Conservation (phyloP, 1,140 invertebrate genomes). For the Apis florea region DNA sequence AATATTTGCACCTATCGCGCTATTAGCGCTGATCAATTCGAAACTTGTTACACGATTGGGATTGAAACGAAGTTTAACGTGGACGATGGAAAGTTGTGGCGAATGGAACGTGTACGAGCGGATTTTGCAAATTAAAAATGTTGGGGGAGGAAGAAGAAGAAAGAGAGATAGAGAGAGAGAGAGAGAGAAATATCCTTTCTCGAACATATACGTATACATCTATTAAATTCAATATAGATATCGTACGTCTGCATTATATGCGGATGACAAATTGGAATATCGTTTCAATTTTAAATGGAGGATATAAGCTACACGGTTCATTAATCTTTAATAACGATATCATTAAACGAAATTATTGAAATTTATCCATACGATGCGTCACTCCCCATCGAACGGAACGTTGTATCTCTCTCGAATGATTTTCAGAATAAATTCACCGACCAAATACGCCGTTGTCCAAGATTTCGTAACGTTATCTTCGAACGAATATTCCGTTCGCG, state of each 20-base stretch:
- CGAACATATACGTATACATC: background rate
- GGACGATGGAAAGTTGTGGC: slow-evolving; percentile 18
- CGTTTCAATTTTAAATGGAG: background rate
- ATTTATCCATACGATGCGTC: background rate
- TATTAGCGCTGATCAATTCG: slow-evolving; percentile 16
- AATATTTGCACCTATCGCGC: slow-evolving; percentile 50
- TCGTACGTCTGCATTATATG: background rate
- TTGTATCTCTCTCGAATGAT: background rate
- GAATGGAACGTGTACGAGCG: background rate
- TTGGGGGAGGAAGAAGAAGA: too few species aligned
- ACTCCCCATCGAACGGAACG: background rate
- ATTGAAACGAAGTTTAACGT: slow-evolving; percentile 45
- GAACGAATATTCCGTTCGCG: slow-evolving; percentile 25
- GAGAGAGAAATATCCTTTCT: background rate
- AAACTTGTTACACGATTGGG: slow-evolving; percentile 38
- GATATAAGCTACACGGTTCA: background rate
- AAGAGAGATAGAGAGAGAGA: background rate
- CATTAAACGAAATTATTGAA: slow-evolving; percentile 13
- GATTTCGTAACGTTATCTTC: slow-evolving; percentile 22
- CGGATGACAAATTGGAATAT: background rate
- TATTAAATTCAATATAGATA: background rate
- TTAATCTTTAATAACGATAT: slow-evolving; percentile 8
- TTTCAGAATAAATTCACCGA: background rate
- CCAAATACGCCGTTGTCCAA: background rate
- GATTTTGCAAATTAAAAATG: background rate